Evolutionary conservation across 2,888 invertebrate genomes (phyloP).

Genomic region (Drosophila buzzatii): DNA sequence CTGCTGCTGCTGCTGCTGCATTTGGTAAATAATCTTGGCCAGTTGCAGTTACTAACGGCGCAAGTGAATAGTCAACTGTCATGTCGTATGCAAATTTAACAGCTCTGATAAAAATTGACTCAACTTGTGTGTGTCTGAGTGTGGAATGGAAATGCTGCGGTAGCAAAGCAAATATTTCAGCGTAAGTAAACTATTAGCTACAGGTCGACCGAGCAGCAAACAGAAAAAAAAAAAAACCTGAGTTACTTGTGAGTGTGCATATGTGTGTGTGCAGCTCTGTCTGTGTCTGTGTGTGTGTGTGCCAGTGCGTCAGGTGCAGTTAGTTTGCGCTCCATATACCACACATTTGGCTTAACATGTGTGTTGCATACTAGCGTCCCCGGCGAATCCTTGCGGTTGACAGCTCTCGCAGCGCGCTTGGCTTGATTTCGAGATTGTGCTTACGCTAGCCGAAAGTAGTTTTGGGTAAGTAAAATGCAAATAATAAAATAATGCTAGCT

Average conservation of each 20-base stretch:
- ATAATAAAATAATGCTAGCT: background rate
- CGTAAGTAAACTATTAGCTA: slow-evolving; percentile 73
- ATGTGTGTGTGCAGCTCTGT: background rate
- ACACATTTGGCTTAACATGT: slow-evolving; percentile 24
- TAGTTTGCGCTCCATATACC: slow-evolving; percentile 34
- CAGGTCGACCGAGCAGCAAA: slow-evolving; percentile 38
- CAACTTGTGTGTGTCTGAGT: background rate
- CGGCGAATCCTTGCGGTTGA: slow-evolving; percentile 69
- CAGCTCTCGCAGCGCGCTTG: slow-evolving; percentile 62
- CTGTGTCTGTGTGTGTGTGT: slow-evolving; percentile 1
- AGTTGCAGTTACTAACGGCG: slow-evolving; percentile 23
- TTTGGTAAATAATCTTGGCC: slow-evolving; percentile 41
- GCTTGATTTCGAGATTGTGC: slow-evolving; percentile 54
- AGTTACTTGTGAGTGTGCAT: background rate
- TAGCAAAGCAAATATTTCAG: slow-evolving; percentile 71
- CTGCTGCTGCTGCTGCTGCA: background rate
- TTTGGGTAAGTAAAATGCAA: slow-evolving; percentile 12
- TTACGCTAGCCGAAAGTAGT: slow-evolving; percentile 45
- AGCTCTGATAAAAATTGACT: slow-evolving; percentile 62
- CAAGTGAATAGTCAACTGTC: slow-evolving; percentile 39
- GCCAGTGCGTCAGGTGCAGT: slow-evolving; percentile 68
- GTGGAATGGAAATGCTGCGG: slow-evolving; percentile 55
- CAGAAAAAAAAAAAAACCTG: background rate
- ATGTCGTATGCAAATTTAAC: slow-evolving; percentile 64
- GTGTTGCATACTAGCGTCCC: slow-evolving; percentile 10